Base-by-base conservation (phyloP, 2,888 invertebrate species). In the Sarcophaga caerulescens region DNA sequence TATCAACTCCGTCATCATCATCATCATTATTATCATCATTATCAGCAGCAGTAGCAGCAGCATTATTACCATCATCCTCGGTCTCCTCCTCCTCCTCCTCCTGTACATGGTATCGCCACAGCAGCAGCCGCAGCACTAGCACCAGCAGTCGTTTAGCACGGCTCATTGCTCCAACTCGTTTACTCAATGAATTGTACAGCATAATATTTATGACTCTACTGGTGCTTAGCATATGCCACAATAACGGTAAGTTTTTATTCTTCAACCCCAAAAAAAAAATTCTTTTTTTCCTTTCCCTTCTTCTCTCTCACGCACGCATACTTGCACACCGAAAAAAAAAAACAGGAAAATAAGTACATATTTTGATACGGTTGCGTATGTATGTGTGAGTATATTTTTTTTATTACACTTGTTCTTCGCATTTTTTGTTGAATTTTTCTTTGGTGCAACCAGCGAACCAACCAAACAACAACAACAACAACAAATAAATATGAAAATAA, bases 141-240 rank as follows among this genome's bases (percentile, higher is more conserved):
- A 6, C 35, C 35, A 35, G 35, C 35, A 35, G 35, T 35, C 35
- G 65, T 60, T 62, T 80, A 52, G 35, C 65, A 60, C 60, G 60
- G n/a, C 47, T 44, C 52, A 66, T 44, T 75, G 65, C 70, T 76
- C 71, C 82, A 14, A 60, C 71, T 66, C 82, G 78, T 57, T 69
- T 74, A 69, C 69, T 65, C 60, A 81, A 86, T 81, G 84, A 84
- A 84, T 83, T 83, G 76, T 80, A 68, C 68, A 65, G 83, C 59
- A 66, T 74, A 74, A 84, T 86, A 86, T 86, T 86, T 86, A 85
- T 85, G 83, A 69, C 80, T 75, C 71, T 85, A n/a, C 68, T 83
- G 76, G 79, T 83, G 65, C 75, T 83, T 80, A 80, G 81, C 81
- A 86, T 84, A 86, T 86, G 80, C 81, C 84, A 84, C 73, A 86